phyloP scores from a whole-genome alignment of 2,113 vertebrate species.

The Psophia crepitans region DNA sequence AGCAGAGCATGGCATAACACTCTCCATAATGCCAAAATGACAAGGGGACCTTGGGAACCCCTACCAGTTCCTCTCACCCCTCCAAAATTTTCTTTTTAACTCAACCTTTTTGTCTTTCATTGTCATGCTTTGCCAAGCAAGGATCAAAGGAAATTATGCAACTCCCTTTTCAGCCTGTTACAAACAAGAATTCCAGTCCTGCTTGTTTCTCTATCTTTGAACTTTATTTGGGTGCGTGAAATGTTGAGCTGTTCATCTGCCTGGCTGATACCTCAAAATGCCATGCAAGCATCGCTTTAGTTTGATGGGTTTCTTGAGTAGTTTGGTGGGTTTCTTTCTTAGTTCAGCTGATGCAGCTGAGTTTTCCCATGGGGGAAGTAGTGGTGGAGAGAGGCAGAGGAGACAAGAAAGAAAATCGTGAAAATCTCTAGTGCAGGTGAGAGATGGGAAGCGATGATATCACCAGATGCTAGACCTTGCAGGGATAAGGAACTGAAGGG shows the following conservation, averaged over 20 bases:
- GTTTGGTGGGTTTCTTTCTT: background rate
- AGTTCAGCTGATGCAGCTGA: background rate
- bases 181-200: background rate
- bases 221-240: background rate
- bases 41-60: background rate
- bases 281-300: background rate
- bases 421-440: background rate
- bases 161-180: background rate
- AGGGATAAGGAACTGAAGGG: background rate
- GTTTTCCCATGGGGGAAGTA: background rate
- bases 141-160: background rate
- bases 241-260: background rate
- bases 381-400: background rate
- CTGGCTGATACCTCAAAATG: background rate
- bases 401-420: background rate
- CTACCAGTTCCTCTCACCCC: background rate
- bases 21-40: background rate
- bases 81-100: background rate
- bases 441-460: background rate
- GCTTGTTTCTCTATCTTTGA: background rate
- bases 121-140: background rate
- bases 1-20: background rate
- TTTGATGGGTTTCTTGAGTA: background rate
- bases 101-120: background rate
- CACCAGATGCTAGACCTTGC: background rate